Conservation (phyloP, 2,888 invertebrate species). For the Parelbella ahira region DNA sequence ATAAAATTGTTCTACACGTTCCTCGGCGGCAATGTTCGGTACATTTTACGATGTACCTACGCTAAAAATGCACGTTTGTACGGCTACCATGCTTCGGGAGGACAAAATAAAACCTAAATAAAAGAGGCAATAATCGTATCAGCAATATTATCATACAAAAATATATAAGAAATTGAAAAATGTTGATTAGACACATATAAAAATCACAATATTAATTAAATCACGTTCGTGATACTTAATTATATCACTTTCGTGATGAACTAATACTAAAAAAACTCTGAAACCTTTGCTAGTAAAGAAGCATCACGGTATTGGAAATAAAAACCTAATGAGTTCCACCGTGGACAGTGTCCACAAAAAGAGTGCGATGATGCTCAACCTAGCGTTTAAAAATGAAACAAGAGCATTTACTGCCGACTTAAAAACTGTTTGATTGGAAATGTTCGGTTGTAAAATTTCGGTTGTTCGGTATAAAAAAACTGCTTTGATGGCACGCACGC, state of each 20-base stretch:
- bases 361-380: not conserved
- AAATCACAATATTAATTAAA: too few species aligned
- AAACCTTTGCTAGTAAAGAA: too few species aligned
- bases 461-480: slow-evolving; percentile 10
- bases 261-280: too few species aligned
- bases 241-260: too few species aligned
- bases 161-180: too few species aligned
- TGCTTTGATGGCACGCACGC: slow-evolving; percentile 14
- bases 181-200: too few species aligned
- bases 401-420: slow-evolving; percentile 19
- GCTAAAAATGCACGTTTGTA: slow-evolving; percentile 28
- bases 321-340: too few species aligned
- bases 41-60: slow-evolving; percentile 52
- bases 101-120: too few species aligned
- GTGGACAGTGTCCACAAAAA: not conserved
- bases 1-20: slow-evolving; percentile 51
- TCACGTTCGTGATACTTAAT: too few species aligned
- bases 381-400: slow-evolving; percentile 19
- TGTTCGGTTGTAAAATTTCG: slow-evolving; percentile 16
- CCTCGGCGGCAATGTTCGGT: slow-evolving; percentile 35
- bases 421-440: slow-evolving; percentile 20
- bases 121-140: too few species aligned
- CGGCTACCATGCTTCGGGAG: slow-evolving; percentile 11
- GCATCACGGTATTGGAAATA: too few species aligned
- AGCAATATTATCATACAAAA: too few species aligned